Evolutionary conservation across 2,888 invertebrate species (phyloP).

Genomic region (Tenthredo notha): DNA sequence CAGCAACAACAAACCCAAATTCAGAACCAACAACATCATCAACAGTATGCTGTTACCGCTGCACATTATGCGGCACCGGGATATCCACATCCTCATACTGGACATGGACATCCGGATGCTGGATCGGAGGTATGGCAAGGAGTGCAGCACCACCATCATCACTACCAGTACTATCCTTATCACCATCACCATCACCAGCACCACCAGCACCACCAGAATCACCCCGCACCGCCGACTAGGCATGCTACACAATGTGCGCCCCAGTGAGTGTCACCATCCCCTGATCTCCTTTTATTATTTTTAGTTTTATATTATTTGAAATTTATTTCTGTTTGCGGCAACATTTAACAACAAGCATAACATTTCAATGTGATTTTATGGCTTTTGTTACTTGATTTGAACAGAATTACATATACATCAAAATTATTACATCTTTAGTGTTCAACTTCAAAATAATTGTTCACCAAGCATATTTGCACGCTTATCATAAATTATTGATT

Average conservation of each 20-base stretch:
- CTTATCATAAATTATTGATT: neutral
- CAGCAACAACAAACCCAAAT: slow-evolving; percentile 64
- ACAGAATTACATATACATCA: too few relatives aligned
- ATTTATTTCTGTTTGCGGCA: neutral
- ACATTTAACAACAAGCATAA: too few relatives aligned
- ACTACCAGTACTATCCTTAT: slow-evolving; percentile 84
- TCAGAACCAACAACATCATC: slow-evolving; percentile 56
- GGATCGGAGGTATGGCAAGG: slow-evolving; percentile 84
- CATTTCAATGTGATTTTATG: too few relatives aligned
- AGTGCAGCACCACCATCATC: slow-evolving; percentile 81
- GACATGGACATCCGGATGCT: slow-evolving; percentile 77
- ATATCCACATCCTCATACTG: slow-evolving; percentile 72
- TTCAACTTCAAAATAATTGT: neutral
- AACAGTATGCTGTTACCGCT: slow-evolving; percentile 70
- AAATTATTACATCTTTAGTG: too few relatives aligned
- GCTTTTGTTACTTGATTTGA: too few relatives aligned
- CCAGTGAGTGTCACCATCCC: slow-evolving; percentile 80
- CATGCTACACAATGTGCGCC: slow-evolving; percentile 76
- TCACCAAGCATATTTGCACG: neutral
- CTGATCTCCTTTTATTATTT: slow-evolving; percentile 20
- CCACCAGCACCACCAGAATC: slow-evolving; percentile 74
- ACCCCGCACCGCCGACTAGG: slow-evolving; percentile 78
- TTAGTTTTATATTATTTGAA: neutral
- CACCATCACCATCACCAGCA: slow-evolving; percentile 79
- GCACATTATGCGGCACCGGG: slow-evolving; percentile 72